phyloP scores from a whole-genome alignment of 2,797 vertebrate species.

The Sylvilagus floridanus region DNA sequence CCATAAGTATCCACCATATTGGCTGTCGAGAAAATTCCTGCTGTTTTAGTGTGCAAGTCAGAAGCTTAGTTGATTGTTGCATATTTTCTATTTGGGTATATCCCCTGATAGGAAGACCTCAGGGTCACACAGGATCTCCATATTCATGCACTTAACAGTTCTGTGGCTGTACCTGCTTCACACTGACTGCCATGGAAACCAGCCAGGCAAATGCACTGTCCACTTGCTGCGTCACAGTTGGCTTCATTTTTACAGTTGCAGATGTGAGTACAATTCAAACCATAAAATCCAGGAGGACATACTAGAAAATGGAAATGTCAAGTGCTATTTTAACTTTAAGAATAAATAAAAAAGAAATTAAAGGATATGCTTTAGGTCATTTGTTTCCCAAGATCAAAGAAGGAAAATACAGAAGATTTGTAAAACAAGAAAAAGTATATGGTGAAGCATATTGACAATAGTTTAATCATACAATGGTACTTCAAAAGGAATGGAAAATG shows the following conservation, averaged over 20 bases:
- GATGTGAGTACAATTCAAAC: slow-evolving; percentile 88
- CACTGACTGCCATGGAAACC: slow-evolving; percentile 91
- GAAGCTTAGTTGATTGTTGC: background rate
- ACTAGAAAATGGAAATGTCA: slow-evolving; percentile 85
- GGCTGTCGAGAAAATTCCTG: background rate
- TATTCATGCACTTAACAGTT: background rate
- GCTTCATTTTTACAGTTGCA: slow-evolving; percentile 92
- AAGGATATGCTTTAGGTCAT: background rate
- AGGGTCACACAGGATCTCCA: background rate
- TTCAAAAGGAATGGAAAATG: no score
- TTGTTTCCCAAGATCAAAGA: background rate
- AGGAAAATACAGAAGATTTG: background rate
- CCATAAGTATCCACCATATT: background rate
- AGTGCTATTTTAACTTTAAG: background rate
- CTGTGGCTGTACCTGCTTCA: slow-evolving; percentile 88
- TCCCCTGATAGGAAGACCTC: background rate
- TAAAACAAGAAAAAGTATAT: background rate
- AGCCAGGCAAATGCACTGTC: slow-evolving; percentile 90
- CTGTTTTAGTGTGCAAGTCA: background rate
- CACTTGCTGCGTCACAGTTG: slow-evolving; percentile 88
- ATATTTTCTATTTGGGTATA: background rate
- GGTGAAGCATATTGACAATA: background rate
- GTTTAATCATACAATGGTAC: background rate
- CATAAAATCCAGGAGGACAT: slow-evolving; percentile 92
- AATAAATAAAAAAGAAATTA: slow-evolving; percentile 48